Conservation (phyloP, 2,888 invertebrate species). For the Amblyjoppa proteus region DNA sequence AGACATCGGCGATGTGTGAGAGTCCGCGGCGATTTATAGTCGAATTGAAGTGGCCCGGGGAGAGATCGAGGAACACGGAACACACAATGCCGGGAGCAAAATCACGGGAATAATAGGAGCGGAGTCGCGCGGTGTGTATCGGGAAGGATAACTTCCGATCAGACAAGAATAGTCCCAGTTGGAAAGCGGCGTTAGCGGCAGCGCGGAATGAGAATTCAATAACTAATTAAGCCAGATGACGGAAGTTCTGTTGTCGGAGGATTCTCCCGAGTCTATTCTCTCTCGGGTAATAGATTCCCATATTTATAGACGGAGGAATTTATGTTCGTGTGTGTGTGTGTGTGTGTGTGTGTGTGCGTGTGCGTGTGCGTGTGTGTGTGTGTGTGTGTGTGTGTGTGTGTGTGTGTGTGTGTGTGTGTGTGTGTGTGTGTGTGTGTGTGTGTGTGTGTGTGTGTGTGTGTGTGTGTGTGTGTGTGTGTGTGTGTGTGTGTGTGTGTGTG, state of each 20-base stretch:
- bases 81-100: slow-evolving; percentile 23
- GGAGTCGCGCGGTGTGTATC: background rate
- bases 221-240: slow-evolving; percentile 74
- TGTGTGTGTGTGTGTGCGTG: background rate
- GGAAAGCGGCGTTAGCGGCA: background rate
- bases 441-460: background rate
- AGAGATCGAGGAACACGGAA: slow-evolving; percentile 5
- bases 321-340: slow-evolving; percentile 4
- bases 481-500: background rate
- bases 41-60: slow-evolving; percentile 42
- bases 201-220: slow-evolving; percentile 73
- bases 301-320: background rate
- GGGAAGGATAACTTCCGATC: slow-evolving; percentile 61
- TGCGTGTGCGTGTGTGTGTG: no score
- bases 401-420: slow-evolving; percentile 6
- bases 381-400: background rate
- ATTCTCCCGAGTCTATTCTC: slow-evolving; percentile 38
- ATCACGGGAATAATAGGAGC: slow-evolving; percentile 55
- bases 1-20: slow-evolving; percentile 58
- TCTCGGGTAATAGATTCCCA: slow-evolving; percentile 17
- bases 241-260: slow-evolving; percentile 33
- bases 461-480: background rate
- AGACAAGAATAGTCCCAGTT: slow-evolving; percentile 36
- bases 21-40: slow-evolving; percentile 62
- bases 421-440: slow-evolving; percentile 1